These are phyloP conservation scores for Aegithalos caudatus DNA, from an alignment of 2,113 vertebrate genomes.

Conservation along the genomic window DNA sequence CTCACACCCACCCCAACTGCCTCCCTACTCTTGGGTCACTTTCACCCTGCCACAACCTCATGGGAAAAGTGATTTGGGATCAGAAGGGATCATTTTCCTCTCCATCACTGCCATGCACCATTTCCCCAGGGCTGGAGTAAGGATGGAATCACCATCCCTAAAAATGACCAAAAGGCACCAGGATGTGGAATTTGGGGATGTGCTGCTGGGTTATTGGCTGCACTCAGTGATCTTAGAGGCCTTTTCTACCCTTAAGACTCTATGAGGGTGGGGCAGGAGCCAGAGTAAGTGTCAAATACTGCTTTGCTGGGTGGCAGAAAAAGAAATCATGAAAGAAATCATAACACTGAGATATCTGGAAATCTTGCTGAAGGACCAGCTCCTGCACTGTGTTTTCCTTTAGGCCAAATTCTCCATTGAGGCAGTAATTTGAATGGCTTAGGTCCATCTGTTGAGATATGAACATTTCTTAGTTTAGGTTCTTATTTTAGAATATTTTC, in stretches of 20 bases:
- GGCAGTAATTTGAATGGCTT: background rate
- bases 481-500: background rate
- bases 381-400: background rate
- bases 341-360: background rate
- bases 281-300: background rate
- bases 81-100: background rate
- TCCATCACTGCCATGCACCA: too few species aligned
- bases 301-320: background rate
- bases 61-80: background rate
- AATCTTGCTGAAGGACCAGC: background rate
- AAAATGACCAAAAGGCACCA: background rate
- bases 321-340: background rate
- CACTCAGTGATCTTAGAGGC: background rate
- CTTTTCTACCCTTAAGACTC: background rate
- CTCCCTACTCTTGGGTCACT: background rate
- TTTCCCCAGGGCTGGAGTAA: background rate
- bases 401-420: background rate
- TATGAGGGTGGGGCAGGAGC: background rate
- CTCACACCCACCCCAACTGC: background rate
- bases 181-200: background rate
- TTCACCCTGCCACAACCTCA: fast-evolving
- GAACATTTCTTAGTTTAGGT: background rate
- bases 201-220: background rate
- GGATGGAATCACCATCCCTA: background rate
- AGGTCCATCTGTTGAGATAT: background rate